Evolutionary conservation across 1,140 invertebrate genomes (phyloP), one percentile per base, ranked within the genome.

Genomic region (Diprion similis): DNA sequence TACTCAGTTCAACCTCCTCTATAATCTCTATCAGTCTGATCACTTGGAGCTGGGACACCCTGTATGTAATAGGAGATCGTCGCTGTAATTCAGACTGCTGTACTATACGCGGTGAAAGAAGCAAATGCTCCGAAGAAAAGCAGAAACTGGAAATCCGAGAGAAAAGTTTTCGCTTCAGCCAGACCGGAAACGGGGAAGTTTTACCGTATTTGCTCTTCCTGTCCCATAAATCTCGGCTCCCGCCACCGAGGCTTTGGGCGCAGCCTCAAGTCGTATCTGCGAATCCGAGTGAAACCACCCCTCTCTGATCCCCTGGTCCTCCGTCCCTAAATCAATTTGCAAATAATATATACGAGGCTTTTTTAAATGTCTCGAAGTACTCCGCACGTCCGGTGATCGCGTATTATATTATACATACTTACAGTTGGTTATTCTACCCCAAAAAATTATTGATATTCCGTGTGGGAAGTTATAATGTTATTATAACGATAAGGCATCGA

Each of bases 201-300:
- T 79, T 80, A 83, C 80, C 82, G 81, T 83, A 83, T 83, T 83
- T 78, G 82, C 82, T 79, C 81, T 82, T 83, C 82, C 82, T 81
- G 80, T 71, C 71, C 75, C 72, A 83, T 83, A 83, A 83, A 83
- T 83, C 80, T 81, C 71, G 67, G 76, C 79, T 78, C 80, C 80
- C 79, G 79, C 78, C 37, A 74, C 78, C 77, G 71, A 73, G 72
- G 67, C 66, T 66, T 37, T 51, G 71, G 74, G 79, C 80, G 79
- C 80, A 80, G 76, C 78, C 73, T 73, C 75, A 64, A 69, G 65
- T 37, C 74, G 8, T 68, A 59, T 37, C 24, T 37, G 24, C 51
- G 51, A 59, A 59, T 59, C n/a, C 51, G 11, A 59, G 51, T 15
- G 11, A 17, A 59, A 59, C 51, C 51, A 9, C 51, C 11, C 24